Conservation (phyloP, 2,113 vertebrate genomes). For the Laticauda colubrina region DNA sequence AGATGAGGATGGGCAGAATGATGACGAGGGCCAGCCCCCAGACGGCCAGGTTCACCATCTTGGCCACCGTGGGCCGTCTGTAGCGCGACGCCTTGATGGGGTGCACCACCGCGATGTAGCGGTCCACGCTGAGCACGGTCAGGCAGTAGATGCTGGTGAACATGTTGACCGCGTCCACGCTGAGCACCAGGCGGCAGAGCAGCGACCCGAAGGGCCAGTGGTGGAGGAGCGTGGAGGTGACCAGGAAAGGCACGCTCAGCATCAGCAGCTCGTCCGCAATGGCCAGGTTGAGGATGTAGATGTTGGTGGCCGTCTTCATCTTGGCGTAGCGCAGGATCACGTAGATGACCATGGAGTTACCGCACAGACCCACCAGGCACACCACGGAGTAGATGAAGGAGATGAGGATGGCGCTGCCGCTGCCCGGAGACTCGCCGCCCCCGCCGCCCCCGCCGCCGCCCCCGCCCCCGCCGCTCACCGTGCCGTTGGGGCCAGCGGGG, state of each 20-base stretch:
- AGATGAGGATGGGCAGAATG: conserved; percentile 86
- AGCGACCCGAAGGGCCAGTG: conserved; percentile 90
- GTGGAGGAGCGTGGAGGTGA: conserved; percentile 84
- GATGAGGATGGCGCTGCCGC: conserved; percentile 85
- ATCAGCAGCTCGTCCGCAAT: conserved; percentile 88
- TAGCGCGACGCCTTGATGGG: conserved; percentile 88
- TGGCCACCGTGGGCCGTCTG: conserved; percentile 85
- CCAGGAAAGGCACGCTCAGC: conserved; percentile 89
- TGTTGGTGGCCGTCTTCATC: conserved; percentile 92
- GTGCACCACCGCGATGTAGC: conserved; percentile 88
- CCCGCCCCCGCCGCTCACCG: not conserved
- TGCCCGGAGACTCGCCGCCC: conserved; percentile 78
- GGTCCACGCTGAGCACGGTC: conserved; percentile 86
- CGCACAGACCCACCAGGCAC: conserved; percentile 85
- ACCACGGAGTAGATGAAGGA: conserved; percentile 90
- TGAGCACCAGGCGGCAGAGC: conserved; percentile 86
- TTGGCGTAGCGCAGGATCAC: conserved; percentile 91
- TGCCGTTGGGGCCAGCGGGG: not conserved
- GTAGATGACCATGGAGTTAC: conserved; percentile 91
- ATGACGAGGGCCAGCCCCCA: conserved; percentile 86
- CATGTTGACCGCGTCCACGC: conserved; percentile 92
- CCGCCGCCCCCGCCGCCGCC: conserved; percentile 58
- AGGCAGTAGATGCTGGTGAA: conserved; percentile 92
- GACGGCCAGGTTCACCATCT: conserved; percentile 84
- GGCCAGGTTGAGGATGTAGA: conserved; percentile 89